These are phyloP conservation scores for Emberiza fucata DNA, from an alignment of 2,113 vertebrate species.

Conservation along the genomic window DNA sequence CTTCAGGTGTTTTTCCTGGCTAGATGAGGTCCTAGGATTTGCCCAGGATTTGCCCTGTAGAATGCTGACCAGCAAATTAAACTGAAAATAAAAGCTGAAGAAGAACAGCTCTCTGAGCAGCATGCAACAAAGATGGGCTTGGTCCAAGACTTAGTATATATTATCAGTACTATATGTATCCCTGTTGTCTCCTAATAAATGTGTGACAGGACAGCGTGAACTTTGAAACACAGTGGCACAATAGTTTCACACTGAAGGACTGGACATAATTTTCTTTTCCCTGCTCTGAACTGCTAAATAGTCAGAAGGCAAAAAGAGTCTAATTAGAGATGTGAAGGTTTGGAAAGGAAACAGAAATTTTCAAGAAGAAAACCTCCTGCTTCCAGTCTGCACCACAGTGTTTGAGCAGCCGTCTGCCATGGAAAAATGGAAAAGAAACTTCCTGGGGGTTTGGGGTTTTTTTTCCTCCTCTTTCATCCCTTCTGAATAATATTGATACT, in stretches of 20 bases:
- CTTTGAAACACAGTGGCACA: background rate
- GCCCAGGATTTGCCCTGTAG: background rate
- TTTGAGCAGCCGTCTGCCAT: background rate
- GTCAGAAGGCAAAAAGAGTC: background rate
- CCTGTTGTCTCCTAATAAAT: background rate
- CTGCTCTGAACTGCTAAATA: background rate
- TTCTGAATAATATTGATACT: background rate
- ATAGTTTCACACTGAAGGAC: background rate
- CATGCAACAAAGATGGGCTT: background rate
- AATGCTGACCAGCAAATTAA: background rate
- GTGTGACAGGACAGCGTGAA: background rate
- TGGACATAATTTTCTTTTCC: background rate
- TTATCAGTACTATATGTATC: background rate
- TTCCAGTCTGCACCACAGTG: background rate
- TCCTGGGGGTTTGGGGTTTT: background rate
- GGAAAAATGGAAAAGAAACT: background rate
- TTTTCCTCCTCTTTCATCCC: background rate
- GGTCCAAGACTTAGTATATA: background rate
- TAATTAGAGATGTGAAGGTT: background rate
- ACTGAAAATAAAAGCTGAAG: background rate
- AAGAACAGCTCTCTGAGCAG: background rate
- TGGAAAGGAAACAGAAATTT: background rate
- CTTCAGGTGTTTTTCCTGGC: background rate
- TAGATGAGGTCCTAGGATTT: constrained; percentile 1
- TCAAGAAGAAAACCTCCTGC: background rate